Base-by-base conservation (phyloP, 1,140 invertebrate genomes). In the Drosophila prosaltans region DNA sequence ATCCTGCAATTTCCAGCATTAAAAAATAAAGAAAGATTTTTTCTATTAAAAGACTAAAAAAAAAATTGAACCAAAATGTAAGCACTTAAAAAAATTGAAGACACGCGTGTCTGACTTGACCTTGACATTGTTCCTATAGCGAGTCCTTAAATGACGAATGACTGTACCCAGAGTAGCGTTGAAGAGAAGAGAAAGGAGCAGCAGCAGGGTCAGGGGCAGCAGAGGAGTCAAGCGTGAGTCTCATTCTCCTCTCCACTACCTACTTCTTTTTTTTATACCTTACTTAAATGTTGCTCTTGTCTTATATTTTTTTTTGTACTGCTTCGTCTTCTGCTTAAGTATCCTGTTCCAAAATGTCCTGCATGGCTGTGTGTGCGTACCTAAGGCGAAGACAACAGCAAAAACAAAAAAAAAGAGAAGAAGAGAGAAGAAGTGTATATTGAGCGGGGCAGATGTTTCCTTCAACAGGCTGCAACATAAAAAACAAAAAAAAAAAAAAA, bases 371-470 rank as follows among this genome's bases (percentile, higher is more conserved):
- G 51, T 65, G 45, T 45, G 60, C 21, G 40, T 51, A 30, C 10
- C 11, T 65, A 26, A 24, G 24, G 36, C 63, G 30, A 54, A 43
- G 43, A 32, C 62, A 64, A 65, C 63, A 54, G 45, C 48, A 51
- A 54, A 30, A 30, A 30, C 28, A 30, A 30, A 30, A 62, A 16
- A 48, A 24, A 51, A 26, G 21, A 48, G 7, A 7, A 3, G 28
- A 9, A 64, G 62, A 55, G 30, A 65, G n/a, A 41, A 63, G 45
- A 41, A 63, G 45, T 28, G 45, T 48, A 40, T 26, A 66, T 59
- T 67, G 40, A 67, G 70, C 43, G 64, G 40, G 65, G 70, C 70
- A 72, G 70, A 72, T 72, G 70, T 72, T 67, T 68, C 51, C 57
- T 51, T 59, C 65, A 59, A 68, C 70, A 67, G 65, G 58, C 65